These are phyloP conservation scores for Dendrocopos noguchii DNA, from an alignment of 2,113 vertebrate genomes.

Conservation along the genomic window DNA sequence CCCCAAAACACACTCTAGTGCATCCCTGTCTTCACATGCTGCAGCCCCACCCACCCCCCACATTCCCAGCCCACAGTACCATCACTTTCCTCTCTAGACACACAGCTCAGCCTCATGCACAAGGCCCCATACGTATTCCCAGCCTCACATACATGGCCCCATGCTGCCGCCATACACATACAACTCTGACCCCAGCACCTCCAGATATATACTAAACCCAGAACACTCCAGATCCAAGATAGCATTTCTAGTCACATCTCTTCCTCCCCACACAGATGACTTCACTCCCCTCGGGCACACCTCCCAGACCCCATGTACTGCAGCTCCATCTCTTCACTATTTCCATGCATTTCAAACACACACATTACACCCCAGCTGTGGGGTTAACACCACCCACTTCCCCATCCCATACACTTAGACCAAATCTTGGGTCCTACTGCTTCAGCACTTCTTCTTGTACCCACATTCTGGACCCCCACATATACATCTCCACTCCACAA, in stretches of 20 bases:
- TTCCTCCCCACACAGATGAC: background rate
- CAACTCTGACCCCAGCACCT: background rate
- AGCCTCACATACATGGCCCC: rapidly evolving
- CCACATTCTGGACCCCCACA: background rate
- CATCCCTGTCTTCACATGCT: background rate
- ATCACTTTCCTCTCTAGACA: rapidly evolving
- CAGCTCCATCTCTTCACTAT: background rate
- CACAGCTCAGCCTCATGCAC: rapidly evolving
- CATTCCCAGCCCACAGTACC: background rate
- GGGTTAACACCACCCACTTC: background rate
- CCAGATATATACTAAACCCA: background rate
- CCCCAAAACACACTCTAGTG: rapidly evolving
- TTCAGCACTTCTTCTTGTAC: background rate
- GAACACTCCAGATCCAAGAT: background rate
- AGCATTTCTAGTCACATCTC: background rate
- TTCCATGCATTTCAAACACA: background rate
- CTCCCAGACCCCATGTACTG: background rate
- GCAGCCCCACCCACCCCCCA: background rate
- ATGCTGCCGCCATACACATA: background rate
- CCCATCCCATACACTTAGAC: background rate
- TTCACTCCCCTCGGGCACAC: background rate
- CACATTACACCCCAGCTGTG: background rate
- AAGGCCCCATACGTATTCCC: too few relatives aligned
- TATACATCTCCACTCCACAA: background rate
- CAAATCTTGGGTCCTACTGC: background rate